Evolutionary conservation across 2,888 invertebrate species (phyloP), one percentile per base, ranked within the genome.

Genomic region (Hirtodrosophila histrioides): DNA sequence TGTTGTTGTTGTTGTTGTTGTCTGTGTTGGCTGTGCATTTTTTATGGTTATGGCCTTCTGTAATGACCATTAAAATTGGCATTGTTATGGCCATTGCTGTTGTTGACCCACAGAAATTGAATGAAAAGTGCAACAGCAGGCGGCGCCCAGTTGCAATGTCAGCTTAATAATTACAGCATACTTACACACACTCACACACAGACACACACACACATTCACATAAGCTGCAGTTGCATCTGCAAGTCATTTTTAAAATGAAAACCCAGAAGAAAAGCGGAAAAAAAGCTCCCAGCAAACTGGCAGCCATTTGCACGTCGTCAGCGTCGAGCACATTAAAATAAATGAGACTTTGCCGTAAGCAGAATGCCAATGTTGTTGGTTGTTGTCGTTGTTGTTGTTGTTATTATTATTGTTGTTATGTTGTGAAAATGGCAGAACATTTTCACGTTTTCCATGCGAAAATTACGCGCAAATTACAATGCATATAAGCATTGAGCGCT

Each of bases 51-150:
- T 86, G 80, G 63, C 72, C 82, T 63, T 71, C 79, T 82, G 86
- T 76, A 85, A 85, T 85, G 81, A 76, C 76, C 82, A 80, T 82
- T 83, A 83, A 82, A 85, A 86, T 86, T 82, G 86, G 78, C 86
- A 74, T 77, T 84, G 77, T 85, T 84, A 86, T 82, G 71, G 64
- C 56, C 67, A 48, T 11, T 12, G 36, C 56, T 31, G 2, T 45
- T 62, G 63, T 31, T 54, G 60, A 61, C 56, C 65, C 55, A 39
- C 62, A 44, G 58, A 76, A 65, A 75, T 55, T 62, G 53, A 64
- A 67, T 60, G 70, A 57, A 70, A 65, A 77, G 71, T 61, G 66
- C 67, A 79, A 61, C 75, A 67, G 73, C 58, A 67, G 61, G 45
- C 66, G 49, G 54, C 54, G 44, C 55, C 36, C 69, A 68, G 82